Evolutionary conservation across 2,113 vertebrate species (phyloP).

Genomic region (Synchiropus splendidus): DNA sequence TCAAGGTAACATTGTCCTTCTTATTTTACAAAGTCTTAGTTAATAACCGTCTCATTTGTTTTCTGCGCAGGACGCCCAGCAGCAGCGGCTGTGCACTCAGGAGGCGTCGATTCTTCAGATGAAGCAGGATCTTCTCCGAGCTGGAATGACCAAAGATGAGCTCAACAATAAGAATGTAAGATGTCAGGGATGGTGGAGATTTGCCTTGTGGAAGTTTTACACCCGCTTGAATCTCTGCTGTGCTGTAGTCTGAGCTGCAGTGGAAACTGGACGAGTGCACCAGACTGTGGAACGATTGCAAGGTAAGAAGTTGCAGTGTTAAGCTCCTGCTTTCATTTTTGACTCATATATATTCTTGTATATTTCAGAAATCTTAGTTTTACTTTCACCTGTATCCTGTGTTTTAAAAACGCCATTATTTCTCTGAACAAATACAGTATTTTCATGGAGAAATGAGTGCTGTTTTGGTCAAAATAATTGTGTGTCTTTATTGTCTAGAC

Average conservation of each 20-base stretch:
- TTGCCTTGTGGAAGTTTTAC: too few relatives aligned
- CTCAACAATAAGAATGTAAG: conserved; percentile 81
- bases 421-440: too few relatives aligned
- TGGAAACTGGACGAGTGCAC: conserved; percentile 90
- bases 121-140: conserved; percentile 88
- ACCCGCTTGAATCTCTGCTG: conserved; percentile 1
- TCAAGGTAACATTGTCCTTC: conserved; percentile 95
- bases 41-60: not conserved
- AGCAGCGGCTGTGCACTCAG: conserved; percentile 84
- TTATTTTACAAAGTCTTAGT: too few relatives aligned
- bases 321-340: not conserved
- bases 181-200: not conserved
- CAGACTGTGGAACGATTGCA: conserved; percentile 77
- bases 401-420: too few relatives aligned
- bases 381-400: too few relatives aligned
- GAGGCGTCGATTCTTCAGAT: conserved; percentile 86
- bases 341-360: too few relatives aligned
- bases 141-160: conserved; percentile 84
- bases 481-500: not conserved
- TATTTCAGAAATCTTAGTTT: too few relatives aligned
- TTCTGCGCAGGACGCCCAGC: conserved; percentile 79
- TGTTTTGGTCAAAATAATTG: not conserved
- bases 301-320: conserved; percentile 53
- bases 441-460: too few relatives aligned
- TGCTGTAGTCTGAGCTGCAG: conserved; percentile 77